A percentile compares a stretch with the other conserved stretches of the same genome.
phyloP scores from a whole-genome alignment of 2,888 invertebrate genomes.

The Drosophila phalerata region DNA sequence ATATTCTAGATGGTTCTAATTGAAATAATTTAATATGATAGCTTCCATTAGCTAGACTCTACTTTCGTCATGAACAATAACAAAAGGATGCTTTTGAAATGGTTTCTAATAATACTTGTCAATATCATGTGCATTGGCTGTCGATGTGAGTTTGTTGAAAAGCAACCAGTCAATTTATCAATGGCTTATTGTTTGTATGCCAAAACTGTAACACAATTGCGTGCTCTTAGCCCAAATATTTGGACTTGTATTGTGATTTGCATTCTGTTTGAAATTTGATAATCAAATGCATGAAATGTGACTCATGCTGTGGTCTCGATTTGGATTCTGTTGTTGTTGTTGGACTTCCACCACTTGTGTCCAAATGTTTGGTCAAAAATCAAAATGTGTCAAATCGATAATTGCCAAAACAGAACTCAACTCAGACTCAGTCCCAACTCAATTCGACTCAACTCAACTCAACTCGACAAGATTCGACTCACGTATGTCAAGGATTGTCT shows the following conservation, averaged over 20 bases:
- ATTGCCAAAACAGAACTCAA: constrained; percentile 46
- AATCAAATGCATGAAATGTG: constrained; percentile 51
- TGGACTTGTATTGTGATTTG: constrained; percentile 35
- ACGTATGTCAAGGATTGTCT: constrained; percentile 27
- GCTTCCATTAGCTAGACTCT: neutral
- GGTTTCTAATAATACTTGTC: constrained; percentile 14
- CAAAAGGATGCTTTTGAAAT: constrained; percentile 7
- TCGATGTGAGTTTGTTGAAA: neutral
- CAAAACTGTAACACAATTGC: constrained; percentile 42
- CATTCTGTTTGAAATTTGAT: constrained; percentile 45
- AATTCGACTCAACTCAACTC: neutral
- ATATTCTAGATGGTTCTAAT: neutral
- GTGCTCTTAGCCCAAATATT: constrained; percentile 35
- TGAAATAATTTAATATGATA: neutral
- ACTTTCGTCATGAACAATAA: neutral
- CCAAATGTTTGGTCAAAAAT: constrained; percentile 62
- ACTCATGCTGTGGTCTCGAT: neutral
- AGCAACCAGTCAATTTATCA: constrained; percentile 26
- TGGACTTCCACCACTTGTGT: constrained; percentile 40
- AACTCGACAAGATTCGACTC: constrained; percentile 8
- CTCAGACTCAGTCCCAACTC: constrained; percentile 1
- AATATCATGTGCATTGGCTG: neutral
- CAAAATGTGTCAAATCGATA: constrained; percentile 77
- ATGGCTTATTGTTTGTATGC: constrained; percentile 36
- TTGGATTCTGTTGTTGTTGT: constrained; percentile 9